These are phyloP conservation scores for Pteromalus puparum DNA, from an alignment of 1,140 invertebrate species.

Conservation along the genomic window DNA sequence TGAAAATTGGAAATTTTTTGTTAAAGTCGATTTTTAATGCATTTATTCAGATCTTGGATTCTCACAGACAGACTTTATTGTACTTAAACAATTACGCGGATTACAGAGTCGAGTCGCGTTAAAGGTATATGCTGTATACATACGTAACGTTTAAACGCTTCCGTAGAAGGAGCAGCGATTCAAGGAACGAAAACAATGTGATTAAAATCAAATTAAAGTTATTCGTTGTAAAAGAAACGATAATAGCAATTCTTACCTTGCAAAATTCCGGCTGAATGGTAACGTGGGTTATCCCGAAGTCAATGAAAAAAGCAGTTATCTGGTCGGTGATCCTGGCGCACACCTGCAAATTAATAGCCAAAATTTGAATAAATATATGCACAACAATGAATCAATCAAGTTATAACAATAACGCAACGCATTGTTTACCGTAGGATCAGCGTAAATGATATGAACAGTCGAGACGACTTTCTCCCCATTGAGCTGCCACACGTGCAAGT, in stretches of 20 bases:
- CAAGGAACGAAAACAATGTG: no score
- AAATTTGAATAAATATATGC: no score
- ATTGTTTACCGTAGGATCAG: conserved; percentile 76
- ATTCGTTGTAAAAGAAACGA: no score
- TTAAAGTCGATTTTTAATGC: neutral
- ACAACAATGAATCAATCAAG: neutral
- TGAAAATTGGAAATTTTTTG: conserved; percentile 52
- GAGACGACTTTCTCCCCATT: conserved; percentile 83
- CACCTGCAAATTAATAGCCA: conserved; percentile 71
- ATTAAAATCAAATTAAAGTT: no score
- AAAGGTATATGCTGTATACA: no score
- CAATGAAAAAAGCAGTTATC: conserved; percentile 81
- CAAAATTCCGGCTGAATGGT: conserved; percentile 88
- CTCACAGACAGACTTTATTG: no score
- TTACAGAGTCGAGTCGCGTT: no score
- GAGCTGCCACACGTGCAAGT: conserved; percentile 89
- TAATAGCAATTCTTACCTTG: conserved; percentile 60
- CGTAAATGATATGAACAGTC: conserved; percentile 85
- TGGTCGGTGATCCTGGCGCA: conserved; percentile 80
- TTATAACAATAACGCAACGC: neutral
- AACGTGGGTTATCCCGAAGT: conserved; percentile 85
- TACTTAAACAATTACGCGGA: no score
- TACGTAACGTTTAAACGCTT: no score
- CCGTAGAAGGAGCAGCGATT: no score
- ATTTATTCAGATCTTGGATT: no score